Percentiles rank a stretch among this genome's conserved stretches.
These are phyloP conservation scores for Neosilurus hyrtlii DNA, from an alignment of 2,797 vertebrate genomes.

Conservation along the genomic window DNA sequence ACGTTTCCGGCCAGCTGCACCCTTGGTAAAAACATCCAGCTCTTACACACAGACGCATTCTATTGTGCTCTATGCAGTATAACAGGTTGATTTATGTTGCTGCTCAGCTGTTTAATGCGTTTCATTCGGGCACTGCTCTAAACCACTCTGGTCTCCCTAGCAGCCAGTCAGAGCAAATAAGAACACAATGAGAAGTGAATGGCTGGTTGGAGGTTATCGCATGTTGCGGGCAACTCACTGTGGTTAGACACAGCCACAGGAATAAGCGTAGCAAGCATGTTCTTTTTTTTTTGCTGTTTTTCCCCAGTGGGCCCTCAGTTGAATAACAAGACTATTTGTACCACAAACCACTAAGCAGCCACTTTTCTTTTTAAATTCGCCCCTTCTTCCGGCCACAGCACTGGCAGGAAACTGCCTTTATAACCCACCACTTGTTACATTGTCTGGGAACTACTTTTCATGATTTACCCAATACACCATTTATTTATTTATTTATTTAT, in stretches of 20 bases:
- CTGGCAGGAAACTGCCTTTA: conserved; percentile 13
- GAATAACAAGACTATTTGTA: conserved; percentile 29
- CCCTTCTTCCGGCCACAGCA: conserved; percentile 29
- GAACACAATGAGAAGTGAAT: background rate
- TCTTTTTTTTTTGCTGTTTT: background rate
- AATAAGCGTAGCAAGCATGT: conserved; percentile 37
- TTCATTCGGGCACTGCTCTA: background rate
- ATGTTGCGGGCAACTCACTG: conserved; percentile 32
- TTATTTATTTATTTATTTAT: background rate
- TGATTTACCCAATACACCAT: conserved; percentile 1
- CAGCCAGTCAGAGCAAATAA: background rate
- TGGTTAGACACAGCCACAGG: conserved; percentile 47
- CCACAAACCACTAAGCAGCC: conserved; percentile 53
- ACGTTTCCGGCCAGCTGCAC: conserved; percentile 61
- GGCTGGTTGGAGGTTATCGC: background rate
- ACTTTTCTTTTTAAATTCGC: conserved; percentile 23
- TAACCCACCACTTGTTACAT: conserved; percentile 17
- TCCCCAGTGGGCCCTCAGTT: conserved; percentile 40
- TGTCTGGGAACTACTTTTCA: conserved; percentile 23
- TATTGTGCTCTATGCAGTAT: background rate
- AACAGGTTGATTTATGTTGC: background rate
- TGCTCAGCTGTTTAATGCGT: background rate
- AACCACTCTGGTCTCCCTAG: conserved; percentile 3
- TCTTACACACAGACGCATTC: conserved; percentile 5
- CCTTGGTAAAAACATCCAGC: conserved; percentile 36